Conservation (phyloP, 2,888 invertebrate genomes). For the Lasioglossum vierecki region DNA sequence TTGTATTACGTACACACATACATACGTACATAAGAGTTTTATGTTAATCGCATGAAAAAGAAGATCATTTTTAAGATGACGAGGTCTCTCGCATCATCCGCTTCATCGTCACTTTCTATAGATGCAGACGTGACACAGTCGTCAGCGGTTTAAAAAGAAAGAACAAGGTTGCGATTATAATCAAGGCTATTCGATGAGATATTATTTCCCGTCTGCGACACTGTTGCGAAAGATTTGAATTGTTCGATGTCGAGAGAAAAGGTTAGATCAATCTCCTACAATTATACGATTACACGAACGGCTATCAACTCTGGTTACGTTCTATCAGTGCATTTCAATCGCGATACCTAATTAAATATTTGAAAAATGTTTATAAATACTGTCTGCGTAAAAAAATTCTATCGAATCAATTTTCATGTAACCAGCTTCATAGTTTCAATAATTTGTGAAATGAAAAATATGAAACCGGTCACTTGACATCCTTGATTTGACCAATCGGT, state of each 20-base stretch:
- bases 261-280: background rate
- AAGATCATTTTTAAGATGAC: background rate
- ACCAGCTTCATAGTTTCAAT: too few relatives aligned
- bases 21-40: background rate
- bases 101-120: background rate
- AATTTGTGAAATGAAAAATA: too few relatives aligned
- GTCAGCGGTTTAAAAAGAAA: background rate
- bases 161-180: background rate
- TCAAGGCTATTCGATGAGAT: background rate
- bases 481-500: too few relatives aligned
- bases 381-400: too few relatives aligned
- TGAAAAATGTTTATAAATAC: too few relatives aligned
- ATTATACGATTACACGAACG: background rate
- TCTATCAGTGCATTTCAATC: background rate
- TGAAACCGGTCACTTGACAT: too few relatives aligned
- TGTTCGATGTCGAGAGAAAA: background rate
- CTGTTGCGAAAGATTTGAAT: background rate
- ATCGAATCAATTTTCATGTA: too few relatives aligned
- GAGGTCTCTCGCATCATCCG: background rate
- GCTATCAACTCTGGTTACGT: background rate
- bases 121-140: background rate
- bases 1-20: too few relatives aligned
- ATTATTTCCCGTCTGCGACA: background rate
- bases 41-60: background rate
- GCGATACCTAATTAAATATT: background rate